Evolutionary conservation across 1,140 invertebrate genomes (phyloP).

Genomic region (Bombus soroeensis): DNA sequence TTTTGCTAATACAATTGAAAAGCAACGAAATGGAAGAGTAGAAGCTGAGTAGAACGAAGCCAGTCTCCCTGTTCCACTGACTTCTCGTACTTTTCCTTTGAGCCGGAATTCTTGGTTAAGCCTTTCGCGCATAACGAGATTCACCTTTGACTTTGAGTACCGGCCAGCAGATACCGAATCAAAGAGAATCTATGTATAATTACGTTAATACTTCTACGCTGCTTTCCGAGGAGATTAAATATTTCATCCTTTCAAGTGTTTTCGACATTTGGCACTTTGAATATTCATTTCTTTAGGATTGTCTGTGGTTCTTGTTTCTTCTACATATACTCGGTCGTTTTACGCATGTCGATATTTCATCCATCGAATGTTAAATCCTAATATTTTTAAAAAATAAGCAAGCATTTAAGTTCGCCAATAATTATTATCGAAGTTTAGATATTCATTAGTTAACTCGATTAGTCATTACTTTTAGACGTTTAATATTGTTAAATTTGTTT

Average conservation of each 20-base stretch:
- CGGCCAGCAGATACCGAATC: constrained; percentile 8
- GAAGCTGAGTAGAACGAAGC: background rate
- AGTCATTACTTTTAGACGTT: background rate
- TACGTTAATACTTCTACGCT: constrained; percentile 18
- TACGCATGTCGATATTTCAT: background rate
- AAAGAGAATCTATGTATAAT: constrained; percentile 39
- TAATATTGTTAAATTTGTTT: no score
- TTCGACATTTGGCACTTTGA: constrained; percentile 1
- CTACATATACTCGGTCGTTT: background rate
- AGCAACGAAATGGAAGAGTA: background rate
- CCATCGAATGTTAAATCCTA: background rate
- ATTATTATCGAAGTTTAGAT: background rate
- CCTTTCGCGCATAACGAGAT: constrained; percentile 36
- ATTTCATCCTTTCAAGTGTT: constrained; percentile 8
- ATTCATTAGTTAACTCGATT: background rate
- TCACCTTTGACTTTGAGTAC: constrained; percentile 44
- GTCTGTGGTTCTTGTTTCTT: background rate
- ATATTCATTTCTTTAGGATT: background rate
- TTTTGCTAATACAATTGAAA: constrained; percentile 2
- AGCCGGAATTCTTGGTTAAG: constrained; percentile 12
- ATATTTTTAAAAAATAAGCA: background rate
- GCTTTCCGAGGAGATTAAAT: background rate
- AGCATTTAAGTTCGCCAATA: background rate
- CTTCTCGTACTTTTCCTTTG: constrained; percentile 20
- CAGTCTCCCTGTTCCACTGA: constrained; percentile 16